phyloP scores from a whole-genome alignment of 2,797 vertebrate species.

The Hipposideros larvatus region DNA sequence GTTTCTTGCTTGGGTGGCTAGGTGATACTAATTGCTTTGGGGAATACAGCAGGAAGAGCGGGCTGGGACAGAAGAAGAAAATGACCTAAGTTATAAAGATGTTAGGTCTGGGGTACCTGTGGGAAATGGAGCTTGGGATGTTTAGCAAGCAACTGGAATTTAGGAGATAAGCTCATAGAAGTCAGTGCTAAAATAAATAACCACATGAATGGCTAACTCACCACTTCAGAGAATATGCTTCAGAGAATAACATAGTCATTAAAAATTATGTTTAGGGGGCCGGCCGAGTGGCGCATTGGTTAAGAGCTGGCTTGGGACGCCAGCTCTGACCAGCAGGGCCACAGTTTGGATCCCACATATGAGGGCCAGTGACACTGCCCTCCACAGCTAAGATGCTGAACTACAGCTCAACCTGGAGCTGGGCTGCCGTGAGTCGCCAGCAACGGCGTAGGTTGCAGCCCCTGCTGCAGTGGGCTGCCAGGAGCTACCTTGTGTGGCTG shows the following conservation, averaged over 20 bases:
- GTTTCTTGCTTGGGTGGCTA: neutral
- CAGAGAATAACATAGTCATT: neutral
- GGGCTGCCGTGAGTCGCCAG: too few species aligned
- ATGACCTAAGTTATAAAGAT: constrained; percentile 28
- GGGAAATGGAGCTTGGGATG: constrained; percentile 13
- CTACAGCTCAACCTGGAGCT: too few species aligned
- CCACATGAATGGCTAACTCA: neutral
- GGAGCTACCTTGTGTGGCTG: too few species aligned
- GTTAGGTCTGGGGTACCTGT: neutral
- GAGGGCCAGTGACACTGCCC: too few species aligned
- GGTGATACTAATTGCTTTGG: neutral
- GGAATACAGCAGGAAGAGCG: neutral
- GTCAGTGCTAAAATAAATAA: constrained; percentile 8
- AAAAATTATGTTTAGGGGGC: constrained; percentile 1
- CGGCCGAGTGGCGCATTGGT: too few species aligned
- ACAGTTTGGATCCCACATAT: too few species aligned
- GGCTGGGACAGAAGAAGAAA: neutral
- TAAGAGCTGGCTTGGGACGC: too few species aligned
- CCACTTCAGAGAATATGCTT: neutral
- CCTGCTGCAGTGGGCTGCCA: too few species aligned
- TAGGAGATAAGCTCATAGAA: neutral
- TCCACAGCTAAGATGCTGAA: too few species aligned
- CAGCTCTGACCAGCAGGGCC: too few species aligned
- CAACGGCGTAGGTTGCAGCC: too few species aligned
- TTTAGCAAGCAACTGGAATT: constrained; percentile 34